These are phyloP conservation scores for Malurus splendens DNA, from an alignment of 2,797 vertebrate genomes.

Conservation along the genomic window DNA sequence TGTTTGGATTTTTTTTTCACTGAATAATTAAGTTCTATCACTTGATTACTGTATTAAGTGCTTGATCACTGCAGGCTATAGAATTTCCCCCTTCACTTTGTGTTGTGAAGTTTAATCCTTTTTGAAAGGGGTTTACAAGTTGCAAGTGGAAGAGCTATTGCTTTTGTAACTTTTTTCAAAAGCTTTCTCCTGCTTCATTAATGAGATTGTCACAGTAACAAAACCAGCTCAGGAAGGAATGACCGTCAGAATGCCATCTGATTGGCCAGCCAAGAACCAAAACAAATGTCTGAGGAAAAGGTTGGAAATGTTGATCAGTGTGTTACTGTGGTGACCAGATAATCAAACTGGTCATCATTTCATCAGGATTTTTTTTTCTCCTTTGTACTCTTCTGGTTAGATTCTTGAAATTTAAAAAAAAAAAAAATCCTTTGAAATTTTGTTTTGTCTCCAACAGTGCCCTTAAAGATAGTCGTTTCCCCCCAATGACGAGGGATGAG, in stretches of 20 bases:
- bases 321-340: neutral
- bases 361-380: neutral
- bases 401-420: neutral
- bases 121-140: neutral
- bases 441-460: slow-evolving; percentile 83
- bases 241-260: neutral
- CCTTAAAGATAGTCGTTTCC: slow-evolving; percentile 99
- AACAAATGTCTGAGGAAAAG: neutral
- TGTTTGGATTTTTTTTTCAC: neutral
- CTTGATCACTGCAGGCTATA: neutral
- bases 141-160: neutral
- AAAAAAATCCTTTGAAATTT: slow-evolving; percentile 51
- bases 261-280: neutral
- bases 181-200: neutral
- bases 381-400: slow-evolving; percentile 21
- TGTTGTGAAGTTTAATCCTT: neutral
- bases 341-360: neutral
- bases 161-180: neutral
- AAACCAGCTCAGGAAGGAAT: neutral
- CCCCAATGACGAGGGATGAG: slow-evolving; percentile 99
- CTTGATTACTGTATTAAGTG: neutral
- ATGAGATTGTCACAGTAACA: slow-evolving; percentile 6
- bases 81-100: neutral
- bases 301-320: neutral
- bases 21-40: neutral